Conservation (phyloP, 2,888 invertebrate species). For the Drosophila lacicola region DNA sequence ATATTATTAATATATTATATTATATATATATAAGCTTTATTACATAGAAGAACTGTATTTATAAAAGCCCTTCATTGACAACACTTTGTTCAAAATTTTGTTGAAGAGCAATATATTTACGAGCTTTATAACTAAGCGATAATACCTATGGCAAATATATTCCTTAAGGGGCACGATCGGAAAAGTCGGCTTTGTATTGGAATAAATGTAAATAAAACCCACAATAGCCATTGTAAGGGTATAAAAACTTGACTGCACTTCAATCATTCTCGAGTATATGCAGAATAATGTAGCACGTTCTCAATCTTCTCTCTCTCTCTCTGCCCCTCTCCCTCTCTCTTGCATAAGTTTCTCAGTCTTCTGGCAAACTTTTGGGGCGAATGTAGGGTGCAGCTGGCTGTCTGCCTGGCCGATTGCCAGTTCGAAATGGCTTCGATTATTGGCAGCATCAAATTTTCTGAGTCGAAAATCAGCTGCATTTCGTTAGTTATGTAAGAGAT, state of each 20-base stretch:
- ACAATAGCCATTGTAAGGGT: not conserved
- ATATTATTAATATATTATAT: no score
- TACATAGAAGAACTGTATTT: no score
- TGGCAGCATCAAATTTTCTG: conserved; percentile 28
- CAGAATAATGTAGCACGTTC: conserved; percentile 27
- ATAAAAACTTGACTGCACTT: conserved; percentile 33
- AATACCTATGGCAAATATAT: no score
- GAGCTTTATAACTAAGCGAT: no score
- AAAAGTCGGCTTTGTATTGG: no score
- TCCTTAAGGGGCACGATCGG: no score
- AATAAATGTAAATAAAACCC: no score
- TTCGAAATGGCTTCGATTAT: conserved; percentile 41
- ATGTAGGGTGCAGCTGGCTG: conserved; percentile 4
- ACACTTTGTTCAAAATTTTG: no score
- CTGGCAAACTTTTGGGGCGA: conserved; percentile 2
- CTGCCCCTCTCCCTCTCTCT: conserved; percentile 5
- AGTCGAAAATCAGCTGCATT: conserved; percentile 25
- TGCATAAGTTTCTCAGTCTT: not conserved
- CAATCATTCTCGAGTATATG: conserved; percentile 52
- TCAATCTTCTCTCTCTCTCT: not conserved
- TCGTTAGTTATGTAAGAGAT: conserved; percentile 45
- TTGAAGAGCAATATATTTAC: no score
- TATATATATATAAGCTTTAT: no score
- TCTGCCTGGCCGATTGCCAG: conserved; percentile 19
- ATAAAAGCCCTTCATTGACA: no score